Evolutionary conservation across 2,888 invertebrate genomes (phyloP).

Genomic region (Lumbricus terrestris): DNA sequence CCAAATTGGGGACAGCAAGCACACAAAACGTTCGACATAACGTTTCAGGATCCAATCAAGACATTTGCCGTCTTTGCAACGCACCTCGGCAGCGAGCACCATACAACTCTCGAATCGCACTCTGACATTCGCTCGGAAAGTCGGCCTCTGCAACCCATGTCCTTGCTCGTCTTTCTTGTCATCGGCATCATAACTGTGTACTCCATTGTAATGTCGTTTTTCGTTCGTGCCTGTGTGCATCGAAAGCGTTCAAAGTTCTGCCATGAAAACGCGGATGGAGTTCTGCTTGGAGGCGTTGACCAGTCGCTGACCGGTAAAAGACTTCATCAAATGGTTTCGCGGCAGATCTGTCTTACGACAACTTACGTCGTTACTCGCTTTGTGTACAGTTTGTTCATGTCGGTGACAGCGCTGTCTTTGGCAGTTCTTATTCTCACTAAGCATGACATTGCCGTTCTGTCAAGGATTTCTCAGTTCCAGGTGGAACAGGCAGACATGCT

Average conservation of each 20-base stretch:
- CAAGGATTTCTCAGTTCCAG: neutral
- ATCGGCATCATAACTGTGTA: neutral
- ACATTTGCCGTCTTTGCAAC: constrained; percentile 33
- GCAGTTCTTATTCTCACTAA: neutral
- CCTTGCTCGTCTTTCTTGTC: neutral
- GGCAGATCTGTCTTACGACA: neutral
- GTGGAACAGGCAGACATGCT: neutral
- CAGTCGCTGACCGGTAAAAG: neutral
- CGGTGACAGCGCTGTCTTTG: neutral
- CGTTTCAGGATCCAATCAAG: constrained; percentile 31
- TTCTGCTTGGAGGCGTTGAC: neutral
- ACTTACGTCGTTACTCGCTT: neutral
- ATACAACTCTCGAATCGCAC: neutral
- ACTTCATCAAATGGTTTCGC: neutral
- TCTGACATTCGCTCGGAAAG: neutral
- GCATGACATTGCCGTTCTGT: neutral
- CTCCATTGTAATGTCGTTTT: neutral
- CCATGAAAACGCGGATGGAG: neutral
- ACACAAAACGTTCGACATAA: constrained; percentile 38
- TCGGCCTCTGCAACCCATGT: neutral
- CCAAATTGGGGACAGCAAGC: constrained; percentile 35
- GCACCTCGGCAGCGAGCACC: constrained; percentile 25
- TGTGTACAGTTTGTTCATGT: constrained; percentile 14
- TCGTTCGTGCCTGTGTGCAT: neutral
- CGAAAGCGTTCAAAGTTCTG: constrained; percentile 7